phyloP scores from a whole-genome alignment of 2,113 vertebrate genomes.

The Crocuta crocuta region DNA sequence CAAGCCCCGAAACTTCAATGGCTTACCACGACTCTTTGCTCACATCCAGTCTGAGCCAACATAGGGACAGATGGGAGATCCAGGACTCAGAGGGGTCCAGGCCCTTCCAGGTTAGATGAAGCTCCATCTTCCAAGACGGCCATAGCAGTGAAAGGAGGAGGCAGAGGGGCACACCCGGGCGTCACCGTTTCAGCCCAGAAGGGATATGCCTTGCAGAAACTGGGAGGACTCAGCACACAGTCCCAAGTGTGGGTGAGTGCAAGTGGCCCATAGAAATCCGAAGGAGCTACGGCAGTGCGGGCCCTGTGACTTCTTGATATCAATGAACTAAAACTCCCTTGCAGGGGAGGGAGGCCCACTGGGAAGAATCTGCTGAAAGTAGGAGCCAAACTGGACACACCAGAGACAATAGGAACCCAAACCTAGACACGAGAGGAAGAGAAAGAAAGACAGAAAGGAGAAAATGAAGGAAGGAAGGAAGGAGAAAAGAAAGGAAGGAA shows the following conservation, averaged over 20 bases:
- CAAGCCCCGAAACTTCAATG: too few relatives aligned
- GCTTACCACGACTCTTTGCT: not conserved
- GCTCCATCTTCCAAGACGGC: not conserved
- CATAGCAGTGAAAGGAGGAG: not conserved
- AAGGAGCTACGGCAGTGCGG: too few relatives aligned
- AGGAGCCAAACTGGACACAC: not conserved
- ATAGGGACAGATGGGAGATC: not conserved
- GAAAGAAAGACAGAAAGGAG: not conserved
- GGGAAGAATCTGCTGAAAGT: not conserved
- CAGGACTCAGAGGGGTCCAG: too few relatives aligned
- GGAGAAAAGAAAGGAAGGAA: not conserved
- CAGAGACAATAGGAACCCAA: not conserved
- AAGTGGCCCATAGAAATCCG: not conserved
- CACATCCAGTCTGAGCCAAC: not conserved
- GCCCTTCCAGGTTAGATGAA: not conserved
- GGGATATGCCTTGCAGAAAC: too few relatives aligned
- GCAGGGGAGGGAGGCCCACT: not conserved
- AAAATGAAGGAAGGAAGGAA: accelerated
- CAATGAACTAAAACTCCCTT: not conserved
- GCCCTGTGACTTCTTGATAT: not conserved
- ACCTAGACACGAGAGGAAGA: not conserved
- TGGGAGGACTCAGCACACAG: not conserved
- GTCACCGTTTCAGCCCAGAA: too few relatives aligned
- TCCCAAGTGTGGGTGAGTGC: too few relatives aligned
- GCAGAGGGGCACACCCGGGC: too few relatives aligned